These are phyloP conservation scores for Patella pellucida DNA, from an alignment of 2,888 invertebrate species.

Conservation along the genomic window DNA sequence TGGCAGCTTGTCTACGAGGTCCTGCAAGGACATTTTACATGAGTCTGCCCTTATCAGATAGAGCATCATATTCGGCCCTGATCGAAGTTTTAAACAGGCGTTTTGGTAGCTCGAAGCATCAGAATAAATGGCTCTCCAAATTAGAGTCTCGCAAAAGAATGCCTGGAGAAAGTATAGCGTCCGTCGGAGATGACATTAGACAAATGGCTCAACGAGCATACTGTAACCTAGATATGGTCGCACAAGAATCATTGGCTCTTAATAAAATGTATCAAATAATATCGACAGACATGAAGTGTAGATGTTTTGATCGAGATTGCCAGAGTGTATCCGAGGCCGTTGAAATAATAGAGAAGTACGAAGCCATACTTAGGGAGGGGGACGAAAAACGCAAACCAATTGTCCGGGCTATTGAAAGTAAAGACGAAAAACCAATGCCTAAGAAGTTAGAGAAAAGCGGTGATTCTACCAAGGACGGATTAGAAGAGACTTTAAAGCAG, in stretches of 20 bases:
- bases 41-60: background rate
- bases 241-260: slow-evolving; percentile 33
- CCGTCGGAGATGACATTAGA: slow-evolving; percentile 28
- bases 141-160: background rate
- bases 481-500: slow-evolving; percentile 13
- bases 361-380: slow-evolving; percentile 29
- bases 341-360: slow-evolving; percentile 32
- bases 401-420: slow-evolving; percentile 21
- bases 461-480: background rate
- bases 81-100: background rate
- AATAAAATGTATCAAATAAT: slow-evolving; percentile 33
- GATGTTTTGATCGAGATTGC: slow-evolving; percentile 38
- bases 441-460: background rate
- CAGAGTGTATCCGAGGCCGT: slow-evolving; percentile 31
- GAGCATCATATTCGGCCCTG: background rate
- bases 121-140: background rate
- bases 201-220: slow-evolving; percentile 30
- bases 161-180: slow-evolving; percentile 24
- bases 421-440: background rate
- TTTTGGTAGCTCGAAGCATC: background rate
- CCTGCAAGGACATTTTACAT: slow-evolving; percentile 4
- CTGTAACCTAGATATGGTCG: slow-evolving; percentile 21
- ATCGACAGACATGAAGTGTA: slow-evolving; percentile 33
- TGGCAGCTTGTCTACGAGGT: slow-evolving; percentile 11
- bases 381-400: slow-evolving; percentile 18